These are phyloP conservation scores for Smithornis capensis DNA, from an alignment of 2,113 vertebrate genomes.

Conservation along the genomic window DNA sequence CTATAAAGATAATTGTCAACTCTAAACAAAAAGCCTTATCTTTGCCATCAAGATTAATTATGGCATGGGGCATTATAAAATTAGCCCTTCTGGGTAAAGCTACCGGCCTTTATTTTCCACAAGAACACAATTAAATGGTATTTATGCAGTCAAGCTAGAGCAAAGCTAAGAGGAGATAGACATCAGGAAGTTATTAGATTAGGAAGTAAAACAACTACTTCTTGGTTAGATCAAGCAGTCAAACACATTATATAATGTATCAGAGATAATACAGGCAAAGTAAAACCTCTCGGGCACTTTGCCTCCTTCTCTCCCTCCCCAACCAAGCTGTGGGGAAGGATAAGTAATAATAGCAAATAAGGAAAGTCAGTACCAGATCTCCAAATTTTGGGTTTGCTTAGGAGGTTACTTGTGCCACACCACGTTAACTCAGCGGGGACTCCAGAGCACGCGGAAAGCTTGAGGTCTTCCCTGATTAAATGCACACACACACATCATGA, in stretches of 20 bases:
- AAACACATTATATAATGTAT: not conserved
- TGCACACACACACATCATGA: not conserved
- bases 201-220: not conserved
- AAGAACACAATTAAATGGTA: constrained; percentile 36
- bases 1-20: not conserved
- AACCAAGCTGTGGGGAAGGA: not conserved
- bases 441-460: not conserved
- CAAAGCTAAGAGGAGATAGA: constrained; percentile 15
- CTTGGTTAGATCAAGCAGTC: not conserved
- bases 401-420: not conserved
- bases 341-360: not conserved
- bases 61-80: not conserved
- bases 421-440: not conserved
- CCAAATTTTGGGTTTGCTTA: not conserved
- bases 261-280: not conserved
- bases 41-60: not conserved
- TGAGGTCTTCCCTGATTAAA: not conserved
- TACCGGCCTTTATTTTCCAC: not conserved
- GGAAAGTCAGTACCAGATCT: not conserved
- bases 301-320: not conserved
- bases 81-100: constrained; percentile 19
- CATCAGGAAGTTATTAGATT: constrained; percentile 30
- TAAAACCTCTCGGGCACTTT: not conserved
- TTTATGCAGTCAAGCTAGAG: constrained; percentile 17
- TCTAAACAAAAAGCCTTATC: constrained; percentile 13